A percentile compares a stretch with the other conserved stretches of the same genome.
These are phyloP conservation scores for Acanthurus leucopareius DNA, from an alignment of 2,797 vertebrate species.

Conservation along the genomic window DNA sequence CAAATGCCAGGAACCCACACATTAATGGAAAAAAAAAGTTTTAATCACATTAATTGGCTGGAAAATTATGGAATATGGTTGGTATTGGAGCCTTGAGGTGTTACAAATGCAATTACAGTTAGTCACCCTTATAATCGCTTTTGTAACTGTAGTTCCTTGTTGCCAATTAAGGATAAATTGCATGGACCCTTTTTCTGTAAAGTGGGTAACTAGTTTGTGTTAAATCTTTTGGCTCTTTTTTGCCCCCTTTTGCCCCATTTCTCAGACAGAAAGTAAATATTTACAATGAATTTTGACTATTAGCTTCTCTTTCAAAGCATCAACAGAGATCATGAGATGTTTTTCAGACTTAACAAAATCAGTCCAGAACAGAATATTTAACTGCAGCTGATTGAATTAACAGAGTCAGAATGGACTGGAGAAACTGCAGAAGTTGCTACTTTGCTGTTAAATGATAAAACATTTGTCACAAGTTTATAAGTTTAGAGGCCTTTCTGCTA, in stretches of 20 bases:
- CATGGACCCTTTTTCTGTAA: not conserved
- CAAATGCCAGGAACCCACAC: conserved; percentile 39
- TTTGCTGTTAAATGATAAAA: conserved; percentile 52
- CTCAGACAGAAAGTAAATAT: not conserved
- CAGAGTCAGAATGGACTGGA: not conserved
- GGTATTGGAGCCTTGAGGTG: conserved; percentile 34
- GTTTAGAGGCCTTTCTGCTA: conserved; percentile 22
- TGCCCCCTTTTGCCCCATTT: not conserved
- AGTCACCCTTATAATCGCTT: conserved; percentile 28
- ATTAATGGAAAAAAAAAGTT: conserved; percentile 49
- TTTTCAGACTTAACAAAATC: conserved; percentile 1
- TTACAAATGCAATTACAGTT: conserved; percentile 46
- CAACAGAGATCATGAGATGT: not conserved
- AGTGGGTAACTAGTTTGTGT: not conserved
- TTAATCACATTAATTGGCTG: conserved; percentile 48
- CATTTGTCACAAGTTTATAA: conserved; percentile 49
- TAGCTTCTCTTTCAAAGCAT: not conserved
- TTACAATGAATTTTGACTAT: conserved; percentile 1
- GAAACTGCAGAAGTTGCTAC: conserved; percentile 36
- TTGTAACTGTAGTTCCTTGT: conserved; percentile 23
- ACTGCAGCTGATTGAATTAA: conserved; percentile 29
- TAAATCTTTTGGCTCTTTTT: not conserved
- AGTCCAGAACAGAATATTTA: not conserved
- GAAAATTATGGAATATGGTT: conserved; percentile 38
- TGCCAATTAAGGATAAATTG: conserved; percentile 22